Evolutionary conservation across 2,797 vertebrate species (phyloP), one percentile per base, ranked within the genome.

Genomic region (Coendou prehensilis): DNA sequence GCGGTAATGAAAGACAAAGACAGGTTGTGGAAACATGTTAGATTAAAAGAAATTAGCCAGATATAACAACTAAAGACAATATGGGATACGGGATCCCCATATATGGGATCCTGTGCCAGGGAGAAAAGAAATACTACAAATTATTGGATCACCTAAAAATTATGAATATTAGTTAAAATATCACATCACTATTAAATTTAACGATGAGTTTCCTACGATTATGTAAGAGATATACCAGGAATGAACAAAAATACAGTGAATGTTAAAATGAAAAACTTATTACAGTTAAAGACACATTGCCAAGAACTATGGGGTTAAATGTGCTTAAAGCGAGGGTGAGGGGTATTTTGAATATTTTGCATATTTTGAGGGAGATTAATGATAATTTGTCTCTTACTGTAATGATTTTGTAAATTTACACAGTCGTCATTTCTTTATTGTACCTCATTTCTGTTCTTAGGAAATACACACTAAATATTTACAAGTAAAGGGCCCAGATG

Each of bases 161-260:
- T 47, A 9, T 47, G n/a, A 45, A 84, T 50, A 71, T 78, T 20
- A 87, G 54, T 9, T 63, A n/a, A 93, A 81, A 88, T 14, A 79
- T 5, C 47, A 0, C 5, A 52, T 67, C 45, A 52, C 63, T 69
- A 45, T 73, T 95, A 93, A 83, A 88, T 85, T 67, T 64, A 76
- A 96, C 6, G n/a, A 63, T 80, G 87, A 67, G n/a, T 92, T 90
- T 87, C 5, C 28, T 69, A 52, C 67, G 64, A 30, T 45, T 82
- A 17, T 67, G 1, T 45, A 85, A 81, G 26, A 80, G 20, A 50
- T 41, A 23, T 20, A 56, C 2, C 30, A 78, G 22, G 47, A 78
- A 52, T 17, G 28, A 78, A 17, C 13, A 17, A 78, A 50, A 52
- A 9, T 33, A 30, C 26, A 52, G 45, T 17, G 14, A 52, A 78